These are phyloP conservation scores for Antechinus stuartii DNA, from an alignment of 2,113 vertebrate species.

Conservation along the genomic window DNA sequence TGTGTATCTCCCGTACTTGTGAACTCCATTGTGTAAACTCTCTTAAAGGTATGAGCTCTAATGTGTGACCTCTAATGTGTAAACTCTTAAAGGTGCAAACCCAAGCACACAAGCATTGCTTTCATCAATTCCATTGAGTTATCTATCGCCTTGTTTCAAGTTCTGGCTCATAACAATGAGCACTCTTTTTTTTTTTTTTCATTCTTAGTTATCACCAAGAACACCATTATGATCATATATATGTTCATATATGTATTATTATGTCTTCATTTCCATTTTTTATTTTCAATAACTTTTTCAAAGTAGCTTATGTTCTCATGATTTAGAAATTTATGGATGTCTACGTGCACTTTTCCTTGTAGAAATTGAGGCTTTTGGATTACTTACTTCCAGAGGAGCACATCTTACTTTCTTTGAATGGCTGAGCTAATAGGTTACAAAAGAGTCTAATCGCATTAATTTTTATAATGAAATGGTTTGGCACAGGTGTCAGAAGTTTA, in stretches of 20 bases:
- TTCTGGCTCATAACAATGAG: too few relatives aligned
- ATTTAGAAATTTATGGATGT: not conserved
- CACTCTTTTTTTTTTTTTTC: not conserved
- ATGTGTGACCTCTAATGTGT: too few relatives aligned
- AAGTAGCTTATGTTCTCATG: not conserved
- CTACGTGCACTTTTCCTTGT: conserved; percentile 46
- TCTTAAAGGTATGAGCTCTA: too few relatives aligned
- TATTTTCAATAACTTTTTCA: conserved; percentile 21
- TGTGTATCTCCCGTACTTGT: too few relatives aligned
- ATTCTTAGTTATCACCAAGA: not conserved
- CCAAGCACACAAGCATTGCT: too few relatives aligned
- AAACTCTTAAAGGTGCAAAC: too few relatives aligned
- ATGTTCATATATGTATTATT: not conserved
- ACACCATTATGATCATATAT: not conserved
- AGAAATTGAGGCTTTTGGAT: conserved; percentile 48
- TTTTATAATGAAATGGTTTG: conserved; percentile 57
- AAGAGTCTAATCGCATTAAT: conserved; percentile 62
- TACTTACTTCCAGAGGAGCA: conserved; percentile 29
- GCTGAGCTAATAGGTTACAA: conserved; percentile 65
- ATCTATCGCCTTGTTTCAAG: too few relatives aligned
- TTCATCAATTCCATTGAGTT: too few relatives aligned
- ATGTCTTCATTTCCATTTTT: not conserved
- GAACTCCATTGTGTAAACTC: too few relatives aligned
- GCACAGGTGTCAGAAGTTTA: conserved; percentile 40
- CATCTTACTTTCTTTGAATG: conserved; percentile 2